phyloP scores from a whole-genome alignment of 2,888 invertebrate genomes.

The Craniophora ligustri region DNA sequence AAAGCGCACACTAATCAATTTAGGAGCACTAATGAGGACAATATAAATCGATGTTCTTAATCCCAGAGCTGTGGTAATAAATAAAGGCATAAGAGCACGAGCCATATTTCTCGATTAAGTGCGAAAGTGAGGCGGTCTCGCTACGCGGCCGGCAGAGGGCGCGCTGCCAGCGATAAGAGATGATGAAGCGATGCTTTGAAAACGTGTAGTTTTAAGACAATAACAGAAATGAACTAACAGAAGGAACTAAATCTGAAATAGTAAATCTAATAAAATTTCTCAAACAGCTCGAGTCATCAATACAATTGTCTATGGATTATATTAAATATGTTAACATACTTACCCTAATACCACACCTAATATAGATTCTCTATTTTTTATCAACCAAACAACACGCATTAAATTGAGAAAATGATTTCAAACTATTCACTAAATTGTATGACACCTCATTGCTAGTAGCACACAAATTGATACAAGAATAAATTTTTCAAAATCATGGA shows the following conservation, averaged over 20 bases:
- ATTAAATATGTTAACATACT: too few species aligned
- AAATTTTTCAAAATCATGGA: neutral
- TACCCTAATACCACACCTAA: too few species aligned
- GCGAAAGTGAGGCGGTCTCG: slow-evolving; percentile 82
- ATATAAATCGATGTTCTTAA: slow-evolving; percentile 85
- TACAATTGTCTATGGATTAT: neutral
- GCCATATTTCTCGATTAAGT: slow-evolving; percentile 89
- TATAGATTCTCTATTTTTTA: too few species aligned
- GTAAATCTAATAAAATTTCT: neutral
- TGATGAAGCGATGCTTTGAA: slow-evolving; percentile 25
- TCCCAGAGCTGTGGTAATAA: slow-evolving; percentile 81
- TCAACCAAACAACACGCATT: too few species aligned
- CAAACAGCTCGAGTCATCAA: neutral
- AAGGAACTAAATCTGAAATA: neutral
- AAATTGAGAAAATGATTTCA: too few species aligned
- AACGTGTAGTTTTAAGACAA: neutral
- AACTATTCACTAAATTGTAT: too few species aligned
- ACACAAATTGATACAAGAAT: neutral
- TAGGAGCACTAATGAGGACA: slow-evolving; percentile 83
- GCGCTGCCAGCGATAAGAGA: slow-evolving; percentile 41
- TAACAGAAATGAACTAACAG: too few species aligned
- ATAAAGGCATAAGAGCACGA: slow-evolving; percentile 86
- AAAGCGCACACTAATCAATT: slow-evolving; percentile 80
- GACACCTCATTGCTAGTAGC: too few species aligned
- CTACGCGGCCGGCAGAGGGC: slow-evolving; percentile 51